Evolutionary conservation across 2,888 invertebrate species (phyloP).

Genomic region (Pseudoips prasinana): DNA sequence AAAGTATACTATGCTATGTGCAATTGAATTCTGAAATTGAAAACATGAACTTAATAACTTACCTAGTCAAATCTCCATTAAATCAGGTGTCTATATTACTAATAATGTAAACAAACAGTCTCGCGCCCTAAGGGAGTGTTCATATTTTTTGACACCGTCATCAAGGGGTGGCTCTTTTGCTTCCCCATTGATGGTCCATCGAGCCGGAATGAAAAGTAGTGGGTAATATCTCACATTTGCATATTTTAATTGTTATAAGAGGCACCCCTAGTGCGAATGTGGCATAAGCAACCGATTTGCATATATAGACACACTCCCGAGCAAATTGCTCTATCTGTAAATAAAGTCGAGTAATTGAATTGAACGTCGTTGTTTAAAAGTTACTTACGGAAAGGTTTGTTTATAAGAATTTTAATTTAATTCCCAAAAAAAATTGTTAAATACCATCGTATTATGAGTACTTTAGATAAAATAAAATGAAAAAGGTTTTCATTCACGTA

Average conservation of each 20-base stretch:
- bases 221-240: conserved; percentile 75
- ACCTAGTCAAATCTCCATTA: no score
- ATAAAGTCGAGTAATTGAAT: conserved; percentile 57
- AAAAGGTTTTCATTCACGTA: no score
- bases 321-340: conserved; percentile 64
- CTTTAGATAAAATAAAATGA: no score
- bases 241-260: conserved; percentile 79
- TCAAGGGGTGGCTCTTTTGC: conserved; percentile 41
- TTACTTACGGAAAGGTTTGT: conserved; percentile 9
- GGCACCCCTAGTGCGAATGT: conserved; percentile 58
- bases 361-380: no score
- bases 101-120: conserved; percentile 37
- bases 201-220: conserved; percentile 74
- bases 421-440: no score
- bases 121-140: conserved; percentile 18
- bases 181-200: conserved; percentile 61
- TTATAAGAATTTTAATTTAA: no score
- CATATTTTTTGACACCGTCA: conserved; percentile 53
- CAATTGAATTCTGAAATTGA: no score
- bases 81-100: conserved; percentile 18
- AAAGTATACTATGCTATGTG: no score
- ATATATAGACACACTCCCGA: conserved; percentile 54
- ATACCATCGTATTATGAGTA: no score
- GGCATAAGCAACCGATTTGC: conserved; percentile 69
- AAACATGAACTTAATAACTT: no score